These are phyloP conservation scores for Scaptomyza montana DNA, from an alignment of 1,140 invertebrate genomes.

Conservation along the genomic window DNA sequence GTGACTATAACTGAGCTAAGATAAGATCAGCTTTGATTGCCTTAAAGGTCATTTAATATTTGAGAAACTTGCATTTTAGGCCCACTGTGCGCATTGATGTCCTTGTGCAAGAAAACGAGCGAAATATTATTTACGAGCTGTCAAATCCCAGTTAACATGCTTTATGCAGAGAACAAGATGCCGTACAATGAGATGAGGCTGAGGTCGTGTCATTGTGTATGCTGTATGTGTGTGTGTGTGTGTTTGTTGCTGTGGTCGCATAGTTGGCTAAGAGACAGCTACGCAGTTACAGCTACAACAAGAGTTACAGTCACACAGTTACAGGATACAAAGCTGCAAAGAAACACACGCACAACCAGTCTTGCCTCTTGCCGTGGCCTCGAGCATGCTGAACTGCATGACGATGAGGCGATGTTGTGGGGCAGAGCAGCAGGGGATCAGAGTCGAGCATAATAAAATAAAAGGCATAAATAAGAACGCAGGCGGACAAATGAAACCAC, in stretches of 20 bases:
- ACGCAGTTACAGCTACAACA: conserved; percentile 46
- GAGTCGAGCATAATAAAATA: conserved; percentile 64
- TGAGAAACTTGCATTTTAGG: neutral
- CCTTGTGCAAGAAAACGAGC: conserved; percentile 75
- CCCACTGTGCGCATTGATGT: conserved; percentile 54
- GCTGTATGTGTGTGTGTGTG: conserved; percentile 9
- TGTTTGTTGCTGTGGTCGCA: conserved; percentile 55
- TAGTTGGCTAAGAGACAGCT: conserved; percentile 75
- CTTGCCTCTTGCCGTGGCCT: conserved; percentile 18
- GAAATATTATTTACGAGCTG: conserved; percentile 84
- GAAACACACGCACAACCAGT: conserved; percentile 17
- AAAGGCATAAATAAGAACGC: conserved; percentile 65
- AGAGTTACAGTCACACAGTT: conserved; percentile 29
- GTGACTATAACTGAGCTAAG: too few species aligned
- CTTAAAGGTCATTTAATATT: neutral
- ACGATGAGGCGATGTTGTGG: conserved; percentile 3
- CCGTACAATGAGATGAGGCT: conserved; percentile 15
- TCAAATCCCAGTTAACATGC: conserved; percentile 83
- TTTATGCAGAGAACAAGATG: conserved; percentile 53
- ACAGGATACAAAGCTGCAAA: conserved; percentile 31
- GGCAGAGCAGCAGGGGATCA: conserved; percentile 7
- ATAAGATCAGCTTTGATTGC: too few species aligned
- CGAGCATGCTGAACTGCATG: conserved; percentile 30
- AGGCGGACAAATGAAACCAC: conserved; percentile 53
- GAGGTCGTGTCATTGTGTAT: conserved; percentile 40